Evolutionary conservation across 2,113 vertebrate genomes (phyloP), one percentile per base, ranked within the genome.

Genomic region (Corvus moneduloides): DNA sequence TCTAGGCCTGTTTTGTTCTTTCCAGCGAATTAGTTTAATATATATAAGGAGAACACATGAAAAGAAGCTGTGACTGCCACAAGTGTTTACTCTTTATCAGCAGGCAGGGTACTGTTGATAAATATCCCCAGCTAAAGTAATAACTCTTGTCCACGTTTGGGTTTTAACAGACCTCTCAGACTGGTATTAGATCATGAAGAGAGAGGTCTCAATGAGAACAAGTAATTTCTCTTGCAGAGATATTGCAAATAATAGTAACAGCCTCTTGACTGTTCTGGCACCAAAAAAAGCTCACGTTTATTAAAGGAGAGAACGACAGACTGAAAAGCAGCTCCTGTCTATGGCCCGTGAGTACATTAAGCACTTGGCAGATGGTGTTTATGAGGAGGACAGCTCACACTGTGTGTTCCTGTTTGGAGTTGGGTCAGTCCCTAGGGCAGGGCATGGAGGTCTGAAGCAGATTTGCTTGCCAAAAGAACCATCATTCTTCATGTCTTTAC

Each of bases 281-380:
- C 63, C 39, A 77, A 69, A 83, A 76, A 74, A 67, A 93, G 35
- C 67, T 62, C 55, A 49, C 0, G 7, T 73, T 87, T 22, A 75
- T 91, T 87, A 79, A 71, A 85, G 16, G 41, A 82, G 77, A 63
- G 61, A 76, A 85, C 80, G 64, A 84, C 39, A 72, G 66, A 43
- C 72, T 80, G 88, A 83, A 78, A 79, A 66, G 8, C 72, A 84
- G 44, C 72, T 80, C 85, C 63, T 43, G 46, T 49, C 10, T 51
- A 10, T 32, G 82, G 78, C 51, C 78, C 2, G 1, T 32, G 63
- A 90, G 81, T 39, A 19, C 88, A 68, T 39, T 30, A 67, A 95
- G 82, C 69, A 73, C 85, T 71, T 88, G 86, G 90, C 90, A 93
- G 88, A 88, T 90, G 94, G 88, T 94, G 94, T 95, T 95, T 94